These are phyloP conservation scores for Lethrus apterus DNA, from an alignment of 1,140 invertebrate species.

Conservation along the genomic window DNA sequence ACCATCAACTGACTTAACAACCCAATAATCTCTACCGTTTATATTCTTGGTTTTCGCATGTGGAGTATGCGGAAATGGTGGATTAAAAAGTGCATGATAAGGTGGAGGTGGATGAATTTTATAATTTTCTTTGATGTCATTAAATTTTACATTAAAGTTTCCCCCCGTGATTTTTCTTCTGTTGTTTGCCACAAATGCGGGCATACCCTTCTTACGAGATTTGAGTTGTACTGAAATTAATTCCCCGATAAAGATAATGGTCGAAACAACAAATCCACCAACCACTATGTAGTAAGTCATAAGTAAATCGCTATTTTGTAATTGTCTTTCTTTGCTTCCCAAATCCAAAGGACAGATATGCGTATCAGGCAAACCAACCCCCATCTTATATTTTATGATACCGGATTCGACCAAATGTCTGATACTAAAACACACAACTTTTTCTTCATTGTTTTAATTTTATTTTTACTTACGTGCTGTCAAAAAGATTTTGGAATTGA, in stretches of 20 bases:
- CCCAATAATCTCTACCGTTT: conserved; percentile 66
- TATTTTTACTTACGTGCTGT: conserved; percentile 32
- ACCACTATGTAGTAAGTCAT: conserved; percentile 64
- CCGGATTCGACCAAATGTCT: conserved; percentile 59
- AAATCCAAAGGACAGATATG: conserved; percentile 69
- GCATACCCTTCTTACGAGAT: background rate
- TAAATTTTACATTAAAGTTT: too few relatives aligned
- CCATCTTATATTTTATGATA: conserved; percentile 55
- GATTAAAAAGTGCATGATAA: conserved; percentile 45
- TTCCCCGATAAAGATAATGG: conserved; percentile 55
- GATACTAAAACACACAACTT: conserved; percentile 47
- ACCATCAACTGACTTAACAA: conserved; percentile 50
- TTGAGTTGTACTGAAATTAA: background rate
- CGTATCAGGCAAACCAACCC: conserved; percentile 54
- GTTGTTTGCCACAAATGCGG: background rate
- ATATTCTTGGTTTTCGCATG: conserved; percentile 49
- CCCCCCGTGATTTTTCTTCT: background rate
- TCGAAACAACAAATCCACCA: conserved; percentile 51
- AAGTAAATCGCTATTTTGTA: conserved; percentile 56
- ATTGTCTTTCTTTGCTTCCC: conserved; percentile 63
- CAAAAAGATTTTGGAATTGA: conserved; percentile 47
- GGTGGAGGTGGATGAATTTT: conserved; percentile 44
- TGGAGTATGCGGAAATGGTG: conserved; percentile 39
- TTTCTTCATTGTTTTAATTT: background rate
- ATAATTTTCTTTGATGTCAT: too few relatives aligned